Conservation (phyloP, 1,140 invertebrate genomes). For the Solen grandis region DNA sequence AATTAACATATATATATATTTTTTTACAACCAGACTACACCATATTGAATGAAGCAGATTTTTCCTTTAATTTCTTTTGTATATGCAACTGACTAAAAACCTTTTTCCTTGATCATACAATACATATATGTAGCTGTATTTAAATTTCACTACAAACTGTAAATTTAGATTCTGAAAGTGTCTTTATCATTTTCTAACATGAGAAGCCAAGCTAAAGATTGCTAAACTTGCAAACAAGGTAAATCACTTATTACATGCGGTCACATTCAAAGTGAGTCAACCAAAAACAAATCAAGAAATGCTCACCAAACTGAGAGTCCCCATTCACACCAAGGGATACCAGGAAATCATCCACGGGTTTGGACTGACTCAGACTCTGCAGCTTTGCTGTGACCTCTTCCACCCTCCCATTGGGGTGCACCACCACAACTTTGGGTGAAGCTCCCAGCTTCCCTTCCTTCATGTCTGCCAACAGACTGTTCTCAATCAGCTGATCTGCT, state of each 20-base stretch:
- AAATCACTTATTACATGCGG: background rate
- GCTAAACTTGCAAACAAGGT: background rate
- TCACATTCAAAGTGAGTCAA: background rate
- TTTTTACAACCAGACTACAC: background rate
- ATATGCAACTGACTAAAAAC: background rate
- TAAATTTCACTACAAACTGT: too few relatives aligned
- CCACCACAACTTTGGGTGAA: slow-evolving; percentile 75
- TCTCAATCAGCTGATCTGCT: slow-evolving; percentile 72
- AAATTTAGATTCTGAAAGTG: too few relatives aligned
- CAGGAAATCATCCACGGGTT: slow-evolving; percentile 60
- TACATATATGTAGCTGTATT: too few relatives aligned
- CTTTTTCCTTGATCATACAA: too few relatives aligned
- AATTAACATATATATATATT: background rate
- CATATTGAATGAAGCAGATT: background rate
- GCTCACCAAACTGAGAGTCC: slow-evolving; percentile 50
- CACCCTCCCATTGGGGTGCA: slow-evolving; percentile 75
- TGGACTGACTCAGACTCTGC: slow-evolving; percentile 62
- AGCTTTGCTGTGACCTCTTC: slow-evolving; percentile 75
- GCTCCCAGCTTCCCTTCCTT: slow-evolving; percentile 73
- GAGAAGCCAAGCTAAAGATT: background rate
- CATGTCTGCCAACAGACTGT: slow-evolving; percentile 72
- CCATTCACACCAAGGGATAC: slow-evolving; percentile 49
- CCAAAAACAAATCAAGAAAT: background rate
- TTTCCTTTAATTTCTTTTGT: background rate
- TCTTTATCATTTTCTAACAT: too few relatives aligned